Evolutionary conservation across 2,797 vertebrate species (phyloP).

Genomic region (Poeciliopsis paucimaculata): DNA sequence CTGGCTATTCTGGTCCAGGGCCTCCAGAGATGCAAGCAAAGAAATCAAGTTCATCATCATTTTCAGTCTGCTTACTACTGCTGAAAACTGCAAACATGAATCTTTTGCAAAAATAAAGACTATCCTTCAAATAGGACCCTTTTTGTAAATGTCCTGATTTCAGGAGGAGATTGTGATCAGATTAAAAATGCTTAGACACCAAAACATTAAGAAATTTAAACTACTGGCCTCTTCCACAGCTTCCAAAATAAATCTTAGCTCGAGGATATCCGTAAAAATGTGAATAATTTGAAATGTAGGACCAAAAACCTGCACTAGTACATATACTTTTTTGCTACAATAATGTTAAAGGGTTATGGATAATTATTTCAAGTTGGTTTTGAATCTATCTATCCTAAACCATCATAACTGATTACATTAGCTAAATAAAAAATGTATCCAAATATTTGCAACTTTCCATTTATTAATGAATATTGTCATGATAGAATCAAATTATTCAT

Average conservation of each 20-base stretch:
- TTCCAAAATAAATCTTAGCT: neutral
- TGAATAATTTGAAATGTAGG: neutral
- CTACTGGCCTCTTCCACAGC: neutral
- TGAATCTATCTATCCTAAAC: neutral
- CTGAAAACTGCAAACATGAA: constrained; percentile 28
- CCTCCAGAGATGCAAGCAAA: constrained; percentile 52
- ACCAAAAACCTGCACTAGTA: neutral
- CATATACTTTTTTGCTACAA: neutral
- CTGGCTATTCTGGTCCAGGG: constrained; percentile 51
- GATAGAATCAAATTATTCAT: neutral
- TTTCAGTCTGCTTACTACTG: constrained; percentile 45
- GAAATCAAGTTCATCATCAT: constrained; percentile 48
- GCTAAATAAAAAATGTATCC: neutral
- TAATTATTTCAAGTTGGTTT: neutral
- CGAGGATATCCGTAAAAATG: no score
- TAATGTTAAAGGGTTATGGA: neutral
- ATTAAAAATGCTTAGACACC: neutral
- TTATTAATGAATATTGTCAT: neutral
- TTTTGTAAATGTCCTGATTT: neutral
- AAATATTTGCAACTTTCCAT: neutral
- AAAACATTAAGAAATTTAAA: neutral
- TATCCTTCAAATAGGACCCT: constrained; percentile 10
- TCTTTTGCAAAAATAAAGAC: constrained; percentile 21
- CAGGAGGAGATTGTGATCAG: neutral
- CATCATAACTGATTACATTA: neutral